Evolutionary conservation across 2,797 vertebrate genomes (phyloP).

Genomic region (Halcyon chelicuti): DNA sequence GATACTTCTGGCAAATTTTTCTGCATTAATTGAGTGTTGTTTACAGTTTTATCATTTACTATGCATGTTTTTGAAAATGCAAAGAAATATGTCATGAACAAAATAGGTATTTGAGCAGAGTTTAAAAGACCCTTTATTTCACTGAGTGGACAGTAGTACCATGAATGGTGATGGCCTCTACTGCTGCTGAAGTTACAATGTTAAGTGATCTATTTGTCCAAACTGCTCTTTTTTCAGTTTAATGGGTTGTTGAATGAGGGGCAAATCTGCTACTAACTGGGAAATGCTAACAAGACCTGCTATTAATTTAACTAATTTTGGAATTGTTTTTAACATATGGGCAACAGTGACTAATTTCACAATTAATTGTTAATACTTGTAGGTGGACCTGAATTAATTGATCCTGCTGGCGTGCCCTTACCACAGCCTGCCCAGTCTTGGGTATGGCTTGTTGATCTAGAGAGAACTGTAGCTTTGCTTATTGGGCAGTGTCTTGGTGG

Average conservation of each 20-base stretch:
- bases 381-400: slow-evolving; percentile 91
- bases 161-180: not conserved
- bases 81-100: not conserved
- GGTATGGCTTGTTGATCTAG: slow-evolving; percentile 98
- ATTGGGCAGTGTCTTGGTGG: slow-evolving; percentile 95
- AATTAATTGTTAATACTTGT: not conserved
- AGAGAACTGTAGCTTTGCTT: slow-evolving; percentile 92
- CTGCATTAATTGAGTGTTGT: not conserved
- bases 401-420: slow-evolving; percentile 85
- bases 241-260: not conserved
- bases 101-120: not conserved
- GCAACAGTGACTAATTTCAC: not conserved
- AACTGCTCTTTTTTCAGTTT: not conserved
- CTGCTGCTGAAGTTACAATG: not conserved
- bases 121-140: not conserved
- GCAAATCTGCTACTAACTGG: not conserved
- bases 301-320: not conserved
- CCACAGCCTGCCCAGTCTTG: slow-evolving; percentile 88
- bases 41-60: not conserved
- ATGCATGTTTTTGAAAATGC: not conserved
- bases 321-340: not conserved
- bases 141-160: not conserved
- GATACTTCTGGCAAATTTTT: not conserved
- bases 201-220: rapidly evolving
- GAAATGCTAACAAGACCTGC: not conserved